Evolutionary conservation across 2,113 vertebrate species (phyloP), one percentile per base, ranked within the genome.

Genomic region (Gopherus flavomarginatus): DNA sequence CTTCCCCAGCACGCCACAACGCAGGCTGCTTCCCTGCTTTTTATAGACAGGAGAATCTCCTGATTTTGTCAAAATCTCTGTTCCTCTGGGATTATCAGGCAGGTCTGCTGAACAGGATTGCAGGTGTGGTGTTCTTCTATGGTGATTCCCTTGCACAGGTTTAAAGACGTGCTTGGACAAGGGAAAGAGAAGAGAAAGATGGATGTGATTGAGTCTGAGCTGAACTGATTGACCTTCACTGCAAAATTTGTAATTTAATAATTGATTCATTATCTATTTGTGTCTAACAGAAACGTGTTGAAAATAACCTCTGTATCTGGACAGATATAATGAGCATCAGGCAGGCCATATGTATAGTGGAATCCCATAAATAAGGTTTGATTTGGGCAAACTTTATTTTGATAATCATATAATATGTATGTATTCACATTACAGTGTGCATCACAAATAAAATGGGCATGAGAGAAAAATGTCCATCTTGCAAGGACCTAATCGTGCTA

Each of bases 1-100:
- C 93, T 93, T 38, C 49, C 93, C 95, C 88, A 78, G 91, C 92
- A 38, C 88, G 12, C 78, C 93, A 69, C 82, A 80, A 38, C 27
- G 13, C 0, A 4, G 85, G 57, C 85, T 81, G 22, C 72, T 91
- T 90, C 44, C 87, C 47, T 77, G 7, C 0, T 62, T 54, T 27
- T 56, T 53, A 9, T n/a, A 21, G 31, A 35, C 35, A 69, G 62
- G 16, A 69, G 17, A 19, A n/a, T 69, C 14, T n/a, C 62, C 62
- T 69, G 16, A 17, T 69, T 69, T 69, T 19, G 35, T 69, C 17
- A 4, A 4, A n/a, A 29, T 62, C 29, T 31, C 62, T n/a, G 62
- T 69, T 85, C 69, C 19, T 80, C 1, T 35, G 22, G 3, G 91
- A 87, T 38, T 7, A 7, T 78, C n/a, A 72, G 19, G 31, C 83